Evolutionary conservation across 2,888 invertebrate genomes (phyloP).

Genomic region (Phyllotreta cruciferae): DNA sequence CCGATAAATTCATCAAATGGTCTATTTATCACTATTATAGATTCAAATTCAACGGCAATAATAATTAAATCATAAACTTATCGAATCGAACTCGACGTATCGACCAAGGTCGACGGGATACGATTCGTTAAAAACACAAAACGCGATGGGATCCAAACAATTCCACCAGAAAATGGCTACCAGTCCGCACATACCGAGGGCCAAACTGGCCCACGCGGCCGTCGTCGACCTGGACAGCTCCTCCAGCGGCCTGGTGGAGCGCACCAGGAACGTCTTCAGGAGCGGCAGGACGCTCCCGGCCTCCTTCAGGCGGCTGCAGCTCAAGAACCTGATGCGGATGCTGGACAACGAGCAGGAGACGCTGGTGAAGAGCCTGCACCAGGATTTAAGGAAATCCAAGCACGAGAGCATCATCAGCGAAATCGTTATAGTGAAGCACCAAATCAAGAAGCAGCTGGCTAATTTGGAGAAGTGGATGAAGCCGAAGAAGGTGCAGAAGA

Average conservation of each 20-base stretch:
- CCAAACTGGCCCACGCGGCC: conserved; percentile 28
- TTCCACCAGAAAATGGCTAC: neutral
- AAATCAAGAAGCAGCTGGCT: conserved; percentile 71
- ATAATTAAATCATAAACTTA: too few species aligned
- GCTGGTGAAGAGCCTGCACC: conserved; percentile 71
- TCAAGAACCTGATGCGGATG: conserved; percentile 51
- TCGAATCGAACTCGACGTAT: too few species aligned
- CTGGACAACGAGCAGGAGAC: conserved; percentile 79
- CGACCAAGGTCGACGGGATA: neutral
- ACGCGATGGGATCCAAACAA: conserved; percentile 10
- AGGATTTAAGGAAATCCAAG: conserved; percentile 74
- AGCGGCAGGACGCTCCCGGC: conserved; percentile 80
- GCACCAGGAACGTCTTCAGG: conserved; percentile 70
- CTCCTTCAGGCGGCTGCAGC: conserved; percentile 73
- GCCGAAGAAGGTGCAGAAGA: conserved; percentile 73
- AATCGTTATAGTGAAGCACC: conserved; percentile 77
- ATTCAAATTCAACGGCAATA: too few species aligned
- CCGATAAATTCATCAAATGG: too few species aligned
- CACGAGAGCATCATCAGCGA: conserved; percentile 81
- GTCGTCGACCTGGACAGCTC: conserved; percentile 32
- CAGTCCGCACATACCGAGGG: conserved; percentile 29
- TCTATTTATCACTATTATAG: too few species aligned
- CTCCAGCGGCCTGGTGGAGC: conserved; percentile 33
- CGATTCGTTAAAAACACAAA: conserved; percentile 17
- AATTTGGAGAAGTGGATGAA: conserved; percentile 81